Percentiles rank a stretch among this genome's conserved stretches.
Conservation (phyloP, 2,113 vertebrate genomes). For the Oreochromis tanganicae region DNA sequence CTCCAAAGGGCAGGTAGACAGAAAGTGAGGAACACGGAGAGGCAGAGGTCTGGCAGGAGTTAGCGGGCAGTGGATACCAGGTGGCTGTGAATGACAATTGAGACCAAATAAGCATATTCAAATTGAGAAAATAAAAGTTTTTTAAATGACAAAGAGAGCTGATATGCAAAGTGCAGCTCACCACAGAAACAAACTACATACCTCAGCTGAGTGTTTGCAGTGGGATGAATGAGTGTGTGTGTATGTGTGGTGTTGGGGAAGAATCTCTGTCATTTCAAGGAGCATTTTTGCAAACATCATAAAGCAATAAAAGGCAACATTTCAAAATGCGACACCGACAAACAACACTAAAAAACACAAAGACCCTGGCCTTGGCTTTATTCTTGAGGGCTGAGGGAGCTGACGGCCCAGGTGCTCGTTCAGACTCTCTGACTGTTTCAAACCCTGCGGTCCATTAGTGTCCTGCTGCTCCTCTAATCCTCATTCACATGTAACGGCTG, state of each 20-base stretch:
- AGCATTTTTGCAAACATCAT: conserved; percentile 69
- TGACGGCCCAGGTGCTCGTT: conserved; percentile 57
- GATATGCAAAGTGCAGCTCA: conserved; percentile 51
- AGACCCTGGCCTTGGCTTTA: neutral
- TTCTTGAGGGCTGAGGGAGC: conserved; percentile 5
- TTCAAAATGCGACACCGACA: neutral
- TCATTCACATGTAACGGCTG: conserved; percentile 77
- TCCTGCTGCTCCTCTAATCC: conserved; percentile 79
- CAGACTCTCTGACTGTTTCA: conserved; percentile 50
- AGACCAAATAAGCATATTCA: conserved; percentile 66
- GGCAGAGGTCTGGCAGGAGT: neutral
- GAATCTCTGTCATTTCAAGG: conserved; percentile 40
- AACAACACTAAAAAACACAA: neutral
- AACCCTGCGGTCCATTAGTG: conserved; percentile 69
- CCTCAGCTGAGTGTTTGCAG: conserved; percentile 21
- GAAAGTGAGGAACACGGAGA: neutral
- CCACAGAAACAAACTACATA: conserved; percentile 45
- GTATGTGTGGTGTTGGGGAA: neutral
- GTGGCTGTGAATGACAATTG: conserved; percentile 72
- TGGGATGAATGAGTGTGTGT: neutral
- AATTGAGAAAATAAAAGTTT: conserved; percentile 62
- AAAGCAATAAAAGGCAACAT: conserved; percentile 68
- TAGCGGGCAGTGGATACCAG: conserved; percentile 48
- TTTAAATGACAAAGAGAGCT: conserved; percentile 61
- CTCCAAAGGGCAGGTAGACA: neutral